Evolutionary conservation across 2,113 vertebrate genomes (phyloP), one percentile per base, ranked within the genome.

Genomic region (Hiodon tergisus): DNA sequence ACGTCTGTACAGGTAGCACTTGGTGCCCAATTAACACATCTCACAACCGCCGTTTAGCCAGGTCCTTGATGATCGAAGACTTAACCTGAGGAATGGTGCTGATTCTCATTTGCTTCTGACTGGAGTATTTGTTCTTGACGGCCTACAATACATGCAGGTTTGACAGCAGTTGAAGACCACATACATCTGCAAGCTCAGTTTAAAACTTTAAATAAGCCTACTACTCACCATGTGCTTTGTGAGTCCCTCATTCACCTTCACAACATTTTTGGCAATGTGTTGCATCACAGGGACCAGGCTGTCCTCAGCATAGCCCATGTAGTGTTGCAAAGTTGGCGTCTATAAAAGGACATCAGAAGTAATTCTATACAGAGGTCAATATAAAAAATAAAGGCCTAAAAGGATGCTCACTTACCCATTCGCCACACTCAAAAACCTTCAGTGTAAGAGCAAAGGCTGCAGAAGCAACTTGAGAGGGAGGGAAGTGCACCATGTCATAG

Each of bases 211-310:
- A 51, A 68, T 4, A 50, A 16, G 52, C 68, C 2, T 55, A 4
- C 46, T 6, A 77, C 91, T 89, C 81, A 96, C 94, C 90, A 85
- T 58, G 9, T 93, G 87, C 67, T 93, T 93, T 0, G 86, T 90
- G 10, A 80, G 79, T 0, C 90, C 89, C 0, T 85, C 73, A 2
- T 92, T 95, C 71, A 95, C 89, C 72, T 89, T 84, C 0, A 94
- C 65, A 1, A 94, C 17, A 5, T 97, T 98, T 81, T 95, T 97
- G 31, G 94, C 94, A 13, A 96, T 88, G 69, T 94, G 93, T 16
- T 85, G 83, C 92, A 92, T 95, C 51, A 93, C 86, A 46, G 89
- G 88, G 58, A 93, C 54, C 77, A 96, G 87, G 14, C 81, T 78
- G 0, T 83, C 87, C 71, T 93, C 91, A 0, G 86, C 84, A 69